Evolutionary conservation across 2,113 vertebrate genomes (phyloP).

Genomic region (Microcebus jonahi): DNA sequence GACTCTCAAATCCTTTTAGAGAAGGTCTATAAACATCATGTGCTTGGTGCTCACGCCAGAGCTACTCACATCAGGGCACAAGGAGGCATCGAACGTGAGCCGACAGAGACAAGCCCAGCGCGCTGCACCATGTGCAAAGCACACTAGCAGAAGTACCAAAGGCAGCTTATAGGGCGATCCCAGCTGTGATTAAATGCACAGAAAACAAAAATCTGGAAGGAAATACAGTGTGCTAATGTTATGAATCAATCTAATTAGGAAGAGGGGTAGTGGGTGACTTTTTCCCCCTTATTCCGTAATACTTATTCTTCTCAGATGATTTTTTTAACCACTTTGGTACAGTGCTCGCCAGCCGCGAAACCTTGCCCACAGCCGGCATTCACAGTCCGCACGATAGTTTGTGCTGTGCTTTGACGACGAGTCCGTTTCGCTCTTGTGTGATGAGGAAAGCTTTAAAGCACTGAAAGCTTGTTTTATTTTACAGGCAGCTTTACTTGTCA

Average conservation of each 20-base stretch:
- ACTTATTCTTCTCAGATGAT: background rate
- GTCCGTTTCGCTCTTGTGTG: too few relatives aligned
- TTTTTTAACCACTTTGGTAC: too few relatives aligned
- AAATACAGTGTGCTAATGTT: background rate
- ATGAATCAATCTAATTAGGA: background rate
- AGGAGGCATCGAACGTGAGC: background rate
- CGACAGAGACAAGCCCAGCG: background rate
- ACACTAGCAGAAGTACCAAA: background rate
- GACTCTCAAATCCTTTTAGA: background rate
- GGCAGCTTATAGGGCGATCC: background rate
- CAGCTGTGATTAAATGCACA: background rate
- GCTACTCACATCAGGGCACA: background rate
- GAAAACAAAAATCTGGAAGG: background rate
- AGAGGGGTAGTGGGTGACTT: background rate
- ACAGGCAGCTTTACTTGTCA: too few relatives aligned
- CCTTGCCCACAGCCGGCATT: too few relatives aligned
- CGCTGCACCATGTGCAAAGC: background rate
- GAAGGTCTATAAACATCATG: background rate
- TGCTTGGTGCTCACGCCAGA: background rate
- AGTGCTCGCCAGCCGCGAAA: too few relatives aligned
- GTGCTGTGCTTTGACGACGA: too few relatives aligned
- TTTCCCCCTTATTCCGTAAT: background rate
- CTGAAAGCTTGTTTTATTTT: too few relatives aligned
- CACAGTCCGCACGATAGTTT: too few relatives aligned
- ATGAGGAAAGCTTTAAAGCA: too few relatives aligned